Evolutionary conservation across 2,113 vertebrate genomes (phyloP), one percentile per base, ranked within the genome.

Genomic region (Turnix velox): DNA sequence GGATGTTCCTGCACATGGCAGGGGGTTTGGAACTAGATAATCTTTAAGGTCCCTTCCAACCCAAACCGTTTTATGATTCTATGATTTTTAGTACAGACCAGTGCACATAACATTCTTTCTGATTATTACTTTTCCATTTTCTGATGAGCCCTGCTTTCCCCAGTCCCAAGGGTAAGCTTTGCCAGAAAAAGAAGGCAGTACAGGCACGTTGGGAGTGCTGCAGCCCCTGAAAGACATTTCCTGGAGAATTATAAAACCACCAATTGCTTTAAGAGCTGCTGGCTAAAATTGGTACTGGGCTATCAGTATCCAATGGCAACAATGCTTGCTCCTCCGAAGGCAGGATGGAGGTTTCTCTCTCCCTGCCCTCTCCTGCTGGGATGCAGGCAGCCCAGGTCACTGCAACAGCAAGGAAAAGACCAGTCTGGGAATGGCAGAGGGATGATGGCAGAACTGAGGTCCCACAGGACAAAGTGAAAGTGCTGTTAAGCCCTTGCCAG

Each of bases 391-490:
- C 69, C 27, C 8, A 33, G 39, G 8, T 27, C 9, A 0, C 14
- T 1, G 0, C 2, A 0, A 3, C 10, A 27, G 11, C 4, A 3
- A 28, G 31, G 22, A 24, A 35, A 72, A 84, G 20, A 17, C 19
- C 2, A 3, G 7, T 31, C 31, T 40, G 55, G 28, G 63, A 68
- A 67, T 14, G 17, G 33, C 49, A 31, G 28, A 33, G 35, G 27
- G 30, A 67, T 22, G 5, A 4, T 5, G 2, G 22, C 24, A 78
- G n/a, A 49, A 19, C 20, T 39, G 30, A 31, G 14, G 18, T 40
- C 22, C 45, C 2, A 2, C 49, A 22, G 33, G 31, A 12, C 35
- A 42, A 65, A 9, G 31, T 28, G 27, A 49, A 10, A 35, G 17
- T 2, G 0, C 52, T 63, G 39, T 35, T 48, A 30, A 52, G 65